These are phyloP conservation scores for Electrona antarctica DNA, from an alignment of 2,113 vertebrate species.

Conservation along the genomic window DNA sequence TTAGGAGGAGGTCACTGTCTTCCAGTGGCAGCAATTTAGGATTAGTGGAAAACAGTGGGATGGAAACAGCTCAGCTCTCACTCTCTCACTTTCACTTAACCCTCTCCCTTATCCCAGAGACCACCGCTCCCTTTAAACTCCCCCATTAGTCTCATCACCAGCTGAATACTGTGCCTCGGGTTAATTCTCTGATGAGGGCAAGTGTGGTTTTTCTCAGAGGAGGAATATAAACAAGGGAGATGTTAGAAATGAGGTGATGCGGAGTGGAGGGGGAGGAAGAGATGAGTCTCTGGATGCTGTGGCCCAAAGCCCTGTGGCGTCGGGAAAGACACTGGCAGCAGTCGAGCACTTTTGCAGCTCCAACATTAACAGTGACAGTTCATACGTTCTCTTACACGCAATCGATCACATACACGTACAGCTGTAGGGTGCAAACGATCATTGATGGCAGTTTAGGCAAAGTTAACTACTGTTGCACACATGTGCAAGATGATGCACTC, in stretches of 20 bases:
- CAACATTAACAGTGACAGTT: slow-evolving; percentile 38
- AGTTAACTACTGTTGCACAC: slow-evolving; percentile 24
- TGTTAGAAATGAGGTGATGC: slow-evolving; percentile 43
- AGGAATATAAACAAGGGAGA: slow-evolving; percentile 63
- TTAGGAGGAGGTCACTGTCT: slow-evolving; percentile 68
- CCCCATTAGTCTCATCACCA: slow-evolving; percentile 62
- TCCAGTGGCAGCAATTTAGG: slow-evolving; percentile 74
- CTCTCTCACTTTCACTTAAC: slow-evolving; percentile 52
- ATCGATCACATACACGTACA: slow-evolving; percentile 15
- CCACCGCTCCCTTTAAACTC: slow-evolving; percentile 49
- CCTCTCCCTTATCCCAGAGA: slow-evolving; percentile 26
- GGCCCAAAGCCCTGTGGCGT: slow-evolving; percentile 31
- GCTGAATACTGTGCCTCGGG: slow-evolving; percentile 47
- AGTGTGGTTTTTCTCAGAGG: slow-evolving; percentile 28
- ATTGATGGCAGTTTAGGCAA: slow-evolving; percentile 28
- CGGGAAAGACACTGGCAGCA: slow-evolving; percentile 48
- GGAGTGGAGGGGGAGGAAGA: slow-evolving; percentile 21
- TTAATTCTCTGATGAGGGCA: slow-evolving; percentile 38
- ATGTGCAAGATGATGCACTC: slow-evolving; percentile 25
- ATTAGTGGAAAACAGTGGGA: slow-evolving; percentile 75
- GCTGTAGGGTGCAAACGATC: slow-evolving; percentile 13
- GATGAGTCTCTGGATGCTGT: slow-evolving; percentile 53
- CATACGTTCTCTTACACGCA: not conserved
- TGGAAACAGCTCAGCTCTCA: slow-evolving; percentile 68
- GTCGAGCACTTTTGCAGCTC: slow-evolving; percentile 35